Evolutionary conservation across 2,888 invertebrate genomes (phyloP).

Genomic region (Dasysyrphus albostriatus): DNA sequence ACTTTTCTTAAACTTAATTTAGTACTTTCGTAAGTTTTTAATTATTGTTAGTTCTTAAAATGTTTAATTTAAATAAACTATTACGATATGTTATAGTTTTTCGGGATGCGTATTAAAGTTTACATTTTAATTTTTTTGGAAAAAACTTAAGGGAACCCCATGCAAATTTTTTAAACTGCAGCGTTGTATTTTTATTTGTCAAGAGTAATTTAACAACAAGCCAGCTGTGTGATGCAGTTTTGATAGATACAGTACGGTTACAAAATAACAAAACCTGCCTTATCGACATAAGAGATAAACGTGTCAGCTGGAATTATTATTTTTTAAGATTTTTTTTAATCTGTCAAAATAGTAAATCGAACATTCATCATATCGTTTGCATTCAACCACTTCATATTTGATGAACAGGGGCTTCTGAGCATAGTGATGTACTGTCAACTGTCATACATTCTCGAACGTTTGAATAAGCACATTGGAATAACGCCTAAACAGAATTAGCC

Average conservation of each 20-base stretch:
- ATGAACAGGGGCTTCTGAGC: too few species aligned
- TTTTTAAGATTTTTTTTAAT: too few species aligned
- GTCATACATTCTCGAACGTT: too few species aligned
- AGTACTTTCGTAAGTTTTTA: neutral
- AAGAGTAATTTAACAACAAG: neutral
- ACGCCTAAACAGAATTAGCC: too few species aligned
- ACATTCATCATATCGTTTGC: too few species aligned
- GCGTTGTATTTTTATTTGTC: neutral
- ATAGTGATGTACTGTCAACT: too few species aligned
- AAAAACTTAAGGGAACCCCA: slow-evolving; percentile 6
- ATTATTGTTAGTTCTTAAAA: neutral
- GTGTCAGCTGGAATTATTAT: too few species aligned
- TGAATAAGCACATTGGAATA: too few species aligned
- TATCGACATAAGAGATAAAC: neutral
- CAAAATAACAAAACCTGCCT: neutral
- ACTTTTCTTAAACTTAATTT: slow-evolving; percentile 33
- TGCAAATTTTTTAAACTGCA: slow-evolving; percentile 24
- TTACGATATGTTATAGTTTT: neutral
- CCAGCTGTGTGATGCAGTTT: slow-evolving; percentile 14
- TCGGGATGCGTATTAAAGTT: neutral
- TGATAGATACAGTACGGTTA: slow-evolving; percentile 15
- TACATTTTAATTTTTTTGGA: slow-evolving; percentile 5
- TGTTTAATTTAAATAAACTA: neutral
- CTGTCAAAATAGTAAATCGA: too few species aligned
- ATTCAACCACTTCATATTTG: too few species aligned